These are phyloP conservation scores for Drosophila jambulina DNA, from an alignment of 1,140 invertebrate species.

Conservation along the genomic window DNA sequence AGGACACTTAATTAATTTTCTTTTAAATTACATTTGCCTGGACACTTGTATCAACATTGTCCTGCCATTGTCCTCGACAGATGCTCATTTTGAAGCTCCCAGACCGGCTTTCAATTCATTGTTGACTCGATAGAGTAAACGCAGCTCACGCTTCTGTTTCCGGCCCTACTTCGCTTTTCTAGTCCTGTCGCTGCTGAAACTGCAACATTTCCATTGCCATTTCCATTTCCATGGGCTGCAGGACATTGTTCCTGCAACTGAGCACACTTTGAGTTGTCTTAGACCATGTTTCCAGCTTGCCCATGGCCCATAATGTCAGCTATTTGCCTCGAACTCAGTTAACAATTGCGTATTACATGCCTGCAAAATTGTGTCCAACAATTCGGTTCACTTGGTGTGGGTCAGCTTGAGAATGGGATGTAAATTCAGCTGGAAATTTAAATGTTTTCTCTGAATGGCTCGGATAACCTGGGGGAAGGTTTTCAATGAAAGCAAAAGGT, in stretches of 20 bases:
- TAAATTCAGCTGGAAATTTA: slow-evolving; percentile 35
- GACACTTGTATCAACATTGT: slow-evolving; percentile 67
- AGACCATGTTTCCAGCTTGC: slow-evolving; percentile 25
- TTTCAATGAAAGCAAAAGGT: neutral
- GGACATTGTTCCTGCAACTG: slow-evolving; percentile 35
- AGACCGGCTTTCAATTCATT: slow-evolving; percentile 69
- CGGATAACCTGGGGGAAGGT: neutral
- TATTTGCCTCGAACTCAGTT: slow-evolving; percentile 45
- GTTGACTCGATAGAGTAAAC: slow-evolving; percentile 70
- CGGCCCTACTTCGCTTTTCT: slow-evolving; percentile 3
- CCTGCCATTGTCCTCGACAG: slow-evolving; percentile 32
- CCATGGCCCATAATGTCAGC: slow-evolving; percentile 30
- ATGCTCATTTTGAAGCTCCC: slow-evolving; percentile 56
- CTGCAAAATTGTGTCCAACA: slow-evolving; percentile 31
- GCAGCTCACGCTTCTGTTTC: slow-evolving; percentile 22
- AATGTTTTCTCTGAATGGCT: slow-evolving; percentile 30
- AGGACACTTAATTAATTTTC: slow-evolving; percentile 76
- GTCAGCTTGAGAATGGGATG: slow-evolving; percentile 6
- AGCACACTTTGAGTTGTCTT: slow-evolving; percentile 36
- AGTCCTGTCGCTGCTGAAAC: slow-evolving; percentile 35
- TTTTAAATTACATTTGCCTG: slow-evolving; percentile 69
- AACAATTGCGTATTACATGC: slow-evolving; percentile 51
- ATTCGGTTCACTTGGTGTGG: slow-evolving; percentile 15
- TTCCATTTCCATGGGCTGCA: slow-evolving; percentile 31
- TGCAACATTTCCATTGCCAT: slow-evolving; percentile 27